A percentile compares a stretch with the other conserved stretches of the same genome.
Conservation (phyloP, 2,888 invertebrate genomes). For the Vanessa cardui region DNA sequence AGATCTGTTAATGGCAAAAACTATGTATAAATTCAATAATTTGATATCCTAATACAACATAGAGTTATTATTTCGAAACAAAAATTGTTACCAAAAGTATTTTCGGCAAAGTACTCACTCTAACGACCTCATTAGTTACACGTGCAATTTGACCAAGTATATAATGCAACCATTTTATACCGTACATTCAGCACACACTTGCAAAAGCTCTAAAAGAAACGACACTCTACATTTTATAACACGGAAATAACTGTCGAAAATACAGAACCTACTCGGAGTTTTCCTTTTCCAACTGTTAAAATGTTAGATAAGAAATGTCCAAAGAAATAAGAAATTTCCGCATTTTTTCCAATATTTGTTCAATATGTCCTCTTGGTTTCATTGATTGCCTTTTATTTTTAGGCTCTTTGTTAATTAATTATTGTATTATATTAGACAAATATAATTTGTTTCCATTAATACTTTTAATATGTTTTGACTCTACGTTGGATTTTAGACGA, state of each 20-base stretch:
- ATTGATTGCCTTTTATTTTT: too few species aligned
- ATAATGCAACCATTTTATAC: slow-evolving; percentile 10
- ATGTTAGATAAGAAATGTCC: background rate
- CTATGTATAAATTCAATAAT: too few species aligned
- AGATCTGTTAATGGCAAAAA: too few species aligned
- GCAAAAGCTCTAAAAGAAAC: slow-evolving; percentile 46
- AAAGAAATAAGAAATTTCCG: background rate
- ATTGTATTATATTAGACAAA: too few species aligned
- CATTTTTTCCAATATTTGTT: too few species aligned
- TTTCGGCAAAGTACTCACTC: background rate
- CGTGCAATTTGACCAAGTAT: slow-evolving; percentile 10
- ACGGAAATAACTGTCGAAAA: slow-evolving; percentile 49
- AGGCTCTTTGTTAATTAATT: too few species aligned
- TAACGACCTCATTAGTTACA: slow-evolving; percentile 22
- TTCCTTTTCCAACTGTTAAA: background rate
- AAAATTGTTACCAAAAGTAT: slow-evolving; percentile 7
- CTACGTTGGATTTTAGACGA: too few species aligned
- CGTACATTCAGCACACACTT: slow-evolving; percentile 17
- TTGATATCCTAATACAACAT: too few species aligned
- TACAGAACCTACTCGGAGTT: background rate
- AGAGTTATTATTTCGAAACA: background rate
- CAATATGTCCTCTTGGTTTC: too few species aligned
- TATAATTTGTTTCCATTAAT: too few species aligned
- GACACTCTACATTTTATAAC: slow-evolving; percentile 52
- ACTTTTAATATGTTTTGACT: too few species aligned